Evolutionary conservation across 2,113 vertebrate genomes (phyloP).

Genomic region (Forbesichthys agassizii): DNA sequence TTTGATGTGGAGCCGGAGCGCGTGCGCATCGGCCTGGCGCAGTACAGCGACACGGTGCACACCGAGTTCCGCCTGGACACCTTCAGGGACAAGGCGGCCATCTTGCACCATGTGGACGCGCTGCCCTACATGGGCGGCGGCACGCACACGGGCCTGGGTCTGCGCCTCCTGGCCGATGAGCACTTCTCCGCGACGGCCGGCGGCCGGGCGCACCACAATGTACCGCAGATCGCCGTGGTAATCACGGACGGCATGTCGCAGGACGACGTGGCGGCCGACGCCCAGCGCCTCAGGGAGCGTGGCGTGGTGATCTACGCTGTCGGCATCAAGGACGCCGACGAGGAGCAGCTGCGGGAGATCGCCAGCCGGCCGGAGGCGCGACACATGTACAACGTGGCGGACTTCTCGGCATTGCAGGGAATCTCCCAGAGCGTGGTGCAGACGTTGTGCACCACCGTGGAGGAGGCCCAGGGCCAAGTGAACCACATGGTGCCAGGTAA

Average conservation of each 20-base stretch:
- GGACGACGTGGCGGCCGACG: constrained; percentile 71
- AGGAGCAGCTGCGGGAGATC: constrained; percentile 73
- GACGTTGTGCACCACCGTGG: neutral
- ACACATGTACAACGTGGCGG: constrained; percentile 70
- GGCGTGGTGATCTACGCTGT: constrained; percentile 81
- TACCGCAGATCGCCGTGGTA: constrained; percentile 83
- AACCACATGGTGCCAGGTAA: neutral
- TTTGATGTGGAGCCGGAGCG: constrained; percentile 79
- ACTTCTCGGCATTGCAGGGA: constrained; percentile 51
- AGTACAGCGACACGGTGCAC: constrained; percentile 81
- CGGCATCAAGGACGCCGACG: constrained; percentile 82
- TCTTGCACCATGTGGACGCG: constrained; percentile 80
- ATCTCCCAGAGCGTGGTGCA: neutral
- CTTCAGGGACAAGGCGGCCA: constrained; percentile 67
- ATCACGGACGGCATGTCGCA: constrained; percentile 74
- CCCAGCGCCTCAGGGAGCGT: constrained; percentile 70
- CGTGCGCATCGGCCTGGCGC: constrained; percentile 86
- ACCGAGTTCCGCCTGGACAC: constrained; percentile 88
- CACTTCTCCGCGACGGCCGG: constrained; percentile 83
- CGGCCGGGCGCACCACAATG: constrained; percentile 77
- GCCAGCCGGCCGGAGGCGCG: constrained; percentile 64
- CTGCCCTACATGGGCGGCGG: constrained; percentile 81
- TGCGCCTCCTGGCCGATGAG: constrained; percentile 81
- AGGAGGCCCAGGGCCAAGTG: neutral
- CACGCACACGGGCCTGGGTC: constrained; percentile 79